Percentiles rank a stretch among this genome's conserved stretches.
These are phyloP conservation scores for Capreolus pygargus DNA, from an alignment of 2,113 vertebrate species.

Conservation along the genomic window DNA sequence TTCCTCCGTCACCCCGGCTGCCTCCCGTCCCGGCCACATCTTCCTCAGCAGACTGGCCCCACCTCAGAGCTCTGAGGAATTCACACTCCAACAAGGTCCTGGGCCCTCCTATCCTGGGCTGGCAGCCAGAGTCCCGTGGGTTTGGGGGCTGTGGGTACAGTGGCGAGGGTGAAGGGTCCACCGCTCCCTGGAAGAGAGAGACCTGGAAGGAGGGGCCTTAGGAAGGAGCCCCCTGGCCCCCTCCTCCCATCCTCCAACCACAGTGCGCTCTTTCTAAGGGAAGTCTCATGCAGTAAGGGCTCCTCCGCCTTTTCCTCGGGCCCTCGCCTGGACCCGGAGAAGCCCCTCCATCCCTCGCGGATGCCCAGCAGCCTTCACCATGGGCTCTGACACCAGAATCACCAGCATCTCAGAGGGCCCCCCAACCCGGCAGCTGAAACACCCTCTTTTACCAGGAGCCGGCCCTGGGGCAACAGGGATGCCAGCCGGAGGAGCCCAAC, in stretches of 20 bases:
- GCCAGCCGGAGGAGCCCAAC: neutral
- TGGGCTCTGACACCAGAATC: neutral
- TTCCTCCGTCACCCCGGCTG: neutral
- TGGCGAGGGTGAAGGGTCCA: neutral
- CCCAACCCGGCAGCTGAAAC: neutral
- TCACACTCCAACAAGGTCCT: neutral
- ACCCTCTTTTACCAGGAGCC: neutral
- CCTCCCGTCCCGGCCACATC: rapidly evolving
- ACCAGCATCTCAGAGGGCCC: neutral
- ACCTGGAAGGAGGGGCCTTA: neutral
- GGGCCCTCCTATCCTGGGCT: neutral
- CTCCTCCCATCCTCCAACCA: neutral
- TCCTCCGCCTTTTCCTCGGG: neutral
- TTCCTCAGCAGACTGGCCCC: neutral
- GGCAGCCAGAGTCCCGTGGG: neutral
- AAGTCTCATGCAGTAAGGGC: neutral
- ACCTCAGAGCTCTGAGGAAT: neutral
- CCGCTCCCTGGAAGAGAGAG: neutral
- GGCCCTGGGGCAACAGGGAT: neutral
- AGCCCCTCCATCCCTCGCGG: neutral
- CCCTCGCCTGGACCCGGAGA: neutral
- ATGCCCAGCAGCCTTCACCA: neutral
- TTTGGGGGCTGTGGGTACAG: neutral
- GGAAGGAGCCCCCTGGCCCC: neutral
- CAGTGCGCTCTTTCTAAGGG: neutral